A percentile compares a stretch with the other conserved stretches of the same genome.
phyloP scores from a whole-genome alignment of 1,140 invertebrate genomes.

The Galleria mellonella region DNA sequence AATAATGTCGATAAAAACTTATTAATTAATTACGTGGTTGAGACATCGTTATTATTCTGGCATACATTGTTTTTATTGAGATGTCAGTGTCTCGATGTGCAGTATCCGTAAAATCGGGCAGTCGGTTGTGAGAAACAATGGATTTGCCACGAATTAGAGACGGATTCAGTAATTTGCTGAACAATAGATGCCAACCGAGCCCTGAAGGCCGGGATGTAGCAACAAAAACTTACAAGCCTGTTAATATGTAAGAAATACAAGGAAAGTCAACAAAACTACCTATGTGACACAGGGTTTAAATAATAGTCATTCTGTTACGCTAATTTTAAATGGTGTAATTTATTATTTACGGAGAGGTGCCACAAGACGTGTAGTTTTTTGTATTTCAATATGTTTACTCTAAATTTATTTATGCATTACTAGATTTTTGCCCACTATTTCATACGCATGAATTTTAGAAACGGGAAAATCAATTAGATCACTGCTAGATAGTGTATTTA shows the following conservation, averaged over 20 bases:
- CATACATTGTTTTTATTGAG: slow-evolving; percentile 5
- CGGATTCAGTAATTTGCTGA: slow-evolving; percentile 42
- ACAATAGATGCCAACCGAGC: slow-evolving; percentile 49
- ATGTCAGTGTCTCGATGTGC: slow-evolving; percentile 19
- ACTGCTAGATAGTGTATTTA: no score
- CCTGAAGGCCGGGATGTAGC: slow-evolving; percentile 38
- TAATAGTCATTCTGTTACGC: no score
- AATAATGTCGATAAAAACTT: no score
- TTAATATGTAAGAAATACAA: slow-evolving; percentile 13
- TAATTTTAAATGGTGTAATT: no score
- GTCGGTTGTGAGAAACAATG: slow-evolving; percentile 40
- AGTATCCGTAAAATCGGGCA: slow-evolving; percentile 39
- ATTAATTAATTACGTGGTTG: not conserved
- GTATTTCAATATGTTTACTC: no score
- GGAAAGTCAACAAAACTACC: slow-evolving; percentile 12
- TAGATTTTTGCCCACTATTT: no score
- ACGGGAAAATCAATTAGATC: no score
- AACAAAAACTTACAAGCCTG: slow-evolving; percentile 17
- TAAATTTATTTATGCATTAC: no score
- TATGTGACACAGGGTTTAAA: no score
- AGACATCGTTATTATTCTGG: not conserved
- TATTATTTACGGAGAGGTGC: no score
- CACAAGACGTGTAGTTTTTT: no score
- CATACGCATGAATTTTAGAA: no score
- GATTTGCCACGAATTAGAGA: slow-evolving; percentile 40